These are phyloP conservation scores for Kradibia gibbosae DNA, from an alignment of 1,140 invertebrate genomes.

Conservation along the genomic window DNA sequence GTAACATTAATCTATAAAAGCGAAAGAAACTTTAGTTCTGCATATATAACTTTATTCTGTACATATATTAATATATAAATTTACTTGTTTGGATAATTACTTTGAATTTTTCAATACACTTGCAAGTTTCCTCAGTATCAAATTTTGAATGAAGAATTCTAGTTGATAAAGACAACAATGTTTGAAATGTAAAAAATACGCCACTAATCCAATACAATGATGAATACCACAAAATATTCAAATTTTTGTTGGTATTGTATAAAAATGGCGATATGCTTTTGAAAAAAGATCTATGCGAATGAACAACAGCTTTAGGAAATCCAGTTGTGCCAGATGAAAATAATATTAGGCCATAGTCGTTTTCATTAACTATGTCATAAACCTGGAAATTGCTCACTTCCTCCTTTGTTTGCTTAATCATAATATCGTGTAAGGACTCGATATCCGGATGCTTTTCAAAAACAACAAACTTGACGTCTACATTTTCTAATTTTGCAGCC, in stretches of 20 bases:
- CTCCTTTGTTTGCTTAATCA: conserved; percentile 14
- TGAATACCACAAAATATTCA: conserved; percentile 19
- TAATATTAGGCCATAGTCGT: conserved; percentile 57
- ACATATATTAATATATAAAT: neutral
- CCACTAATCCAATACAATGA: conserved; percentile 52
- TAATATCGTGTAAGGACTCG: conserved; percentile 48
- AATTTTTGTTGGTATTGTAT: neutral
- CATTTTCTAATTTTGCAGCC: conserved; percentile 47
- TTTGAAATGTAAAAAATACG: conserved; percentile 11
- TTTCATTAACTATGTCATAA: conserved; percentile 25
- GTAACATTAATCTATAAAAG: neutral
- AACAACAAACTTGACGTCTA: conserved; percentile 55
- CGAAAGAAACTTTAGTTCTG: neutral
- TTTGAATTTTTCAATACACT: conserved; percentile 56
- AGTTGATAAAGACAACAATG: neutral
- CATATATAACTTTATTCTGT: neutral
- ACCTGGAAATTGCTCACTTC: conserved; percentile 41
- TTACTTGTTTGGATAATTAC: conserved; percentile 29
- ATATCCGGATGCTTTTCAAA: conserved; percentile 52
- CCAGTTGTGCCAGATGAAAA: conserved; percentile 61
- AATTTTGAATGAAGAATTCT: conserved; percentile 50
- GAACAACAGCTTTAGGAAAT: conserved; percentile 54
- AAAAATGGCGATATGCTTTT: neutral
- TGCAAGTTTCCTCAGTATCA: conserved; percentile 50
- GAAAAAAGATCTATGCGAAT: conserved; percentile 45